Evolutionary conservation across 2,797 vertebrate genomes (phyloP).

Genomic region (Cynopterus sphinx): DNA sequence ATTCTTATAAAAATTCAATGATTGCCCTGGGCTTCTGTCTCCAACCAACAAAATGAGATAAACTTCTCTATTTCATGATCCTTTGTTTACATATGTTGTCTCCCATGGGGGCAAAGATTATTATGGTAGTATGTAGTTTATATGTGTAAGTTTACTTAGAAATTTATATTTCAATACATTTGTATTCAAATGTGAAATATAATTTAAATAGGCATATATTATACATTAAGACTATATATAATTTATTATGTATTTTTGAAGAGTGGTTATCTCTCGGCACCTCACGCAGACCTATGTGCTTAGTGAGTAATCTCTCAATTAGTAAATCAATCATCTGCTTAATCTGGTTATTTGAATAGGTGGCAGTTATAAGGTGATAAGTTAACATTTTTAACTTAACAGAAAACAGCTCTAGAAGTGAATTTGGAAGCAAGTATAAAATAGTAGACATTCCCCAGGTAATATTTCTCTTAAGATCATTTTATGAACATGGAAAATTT

Average conservation of each 20-base stretch:
- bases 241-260: neutral
- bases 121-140: neutral
- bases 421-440: slow-evolving; percentile 6
- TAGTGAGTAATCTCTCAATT: neutral
- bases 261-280: neutral
- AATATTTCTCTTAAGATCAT: slow-evolving; percentile 23
- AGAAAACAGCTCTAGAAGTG: slow-evolving; percentile 11
- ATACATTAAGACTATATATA: neutral
- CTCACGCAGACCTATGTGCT: neutral
- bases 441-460: neutral
- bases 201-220: neutral
- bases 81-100: neutral
- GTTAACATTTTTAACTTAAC: slow-evolving; percentile 37
- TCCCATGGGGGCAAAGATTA: neutral
- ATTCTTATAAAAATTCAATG: neutral
- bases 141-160: neutral
- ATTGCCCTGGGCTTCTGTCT: neutral
- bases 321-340: slow-evolving; percentile 1
- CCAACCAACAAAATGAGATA: neutral
- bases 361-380: slow-evolving; percentile 27
- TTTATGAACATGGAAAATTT: slow-evolving; percentile 46
- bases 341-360: slow-evolving; percentile 34
- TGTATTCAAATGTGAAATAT: neutral
- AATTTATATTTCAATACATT: neutral
- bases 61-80: neutral